These are phyloP conservation scores for Hydraecia micacea DNA, from an alignment of 2,888 invertebrate species.

Conservation along the genomic window DNA sequence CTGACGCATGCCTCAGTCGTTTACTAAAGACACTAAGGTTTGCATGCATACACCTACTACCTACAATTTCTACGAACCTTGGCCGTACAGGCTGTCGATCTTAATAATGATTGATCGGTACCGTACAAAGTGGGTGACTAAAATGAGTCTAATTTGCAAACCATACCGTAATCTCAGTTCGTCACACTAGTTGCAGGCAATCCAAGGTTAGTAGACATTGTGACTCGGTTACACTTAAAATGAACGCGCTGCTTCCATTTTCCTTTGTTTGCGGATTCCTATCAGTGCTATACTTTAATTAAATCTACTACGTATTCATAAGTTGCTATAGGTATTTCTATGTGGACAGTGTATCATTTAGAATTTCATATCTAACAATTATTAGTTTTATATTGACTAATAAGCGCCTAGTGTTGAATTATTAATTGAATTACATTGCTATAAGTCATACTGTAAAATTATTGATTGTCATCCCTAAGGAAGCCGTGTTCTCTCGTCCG, in stretches of 20 bases:
- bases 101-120: constrained; percentile 19
- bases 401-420: constrained; percentile 36
- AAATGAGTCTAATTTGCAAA: constrained; percentile 38
- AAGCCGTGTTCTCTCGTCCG: constrained; percentile 54
- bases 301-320: constrained; percentile 24
- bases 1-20: constrained; percentile 62
- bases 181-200: constrained; percentile 27
- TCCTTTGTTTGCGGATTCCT: constrained; percentile 21
- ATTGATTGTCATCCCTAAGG: constrained; percentile 7
- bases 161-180: constrained; percentile 31
- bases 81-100: neutral
- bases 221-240: constrained; percentile 16
- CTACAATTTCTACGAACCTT: constrained; percentile 46
- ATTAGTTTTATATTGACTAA: constrained; percentile 28
- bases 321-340: constrained; percentile 26
- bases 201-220: constrained; percentile 42
- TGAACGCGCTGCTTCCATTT: constrained; percentile 7
- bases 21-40: constrained; percentile 59
- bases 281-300: neutral
- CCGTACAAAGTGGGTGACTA: constrained; percentile 12
- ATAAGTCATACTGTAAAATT: constrained; percentile 18
- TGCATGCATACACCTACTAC: constrained; percentile 50
- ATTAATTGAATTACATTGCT: constrained; percentile 35
- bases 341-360: constrained; percentile 34
- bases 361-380: constrained; percentile 34